phyloP scores from a whole-genome alignment of 2,113 vertebrate genomes.

The Dasyornis broadbenti region DNA sequence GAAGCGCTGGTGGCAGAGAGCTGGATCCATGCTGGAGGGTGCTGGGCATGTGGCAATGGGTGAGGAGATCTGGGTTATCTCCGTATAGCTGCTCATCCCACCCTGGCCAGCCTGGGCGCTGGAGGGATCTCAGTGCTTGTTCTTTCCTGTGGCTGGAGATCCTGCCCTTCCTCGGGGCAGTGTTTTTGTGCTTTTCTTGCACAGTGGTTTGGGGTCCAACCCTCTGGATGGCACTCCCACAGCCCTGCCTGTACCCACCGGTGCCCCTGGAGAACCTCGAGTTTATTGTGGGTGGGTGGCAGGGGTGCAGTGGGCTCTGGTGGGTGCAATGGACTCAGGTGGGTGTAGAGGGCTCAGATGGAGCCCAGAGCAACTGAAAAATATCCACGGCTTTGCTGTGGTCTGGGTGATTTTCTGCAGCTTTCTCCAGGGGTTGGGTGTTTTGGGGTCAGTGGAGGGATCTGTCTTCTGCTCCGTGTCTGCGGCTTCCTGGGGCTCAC shows the following conservation, averaged over 20 bases:
- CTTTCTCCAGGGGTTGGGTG: not conserved
- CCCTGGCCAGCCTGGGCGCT: not conserved
- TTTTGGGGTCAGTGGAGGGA: not conserved
- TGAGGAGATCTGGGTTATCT: not conserved
- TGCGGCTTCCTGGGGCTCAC: not conserved
- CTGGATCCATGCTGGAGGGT: not conserved
- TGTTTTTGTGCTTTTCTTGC: not conserved
- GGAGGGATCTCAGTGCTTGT: not conserved
- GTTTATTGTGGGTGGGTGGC: accelerated
- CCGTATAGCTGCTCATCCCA: not conserved
- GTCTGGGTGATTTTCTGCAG: not conserved
- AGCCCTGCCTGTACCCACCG: not conserved
- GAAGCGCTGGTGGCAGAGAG: not conserved
- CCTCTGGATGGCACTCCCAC: not conserved
- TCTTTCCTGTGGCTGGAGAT: not conserved
- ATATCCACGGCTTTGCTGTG: not conserved
- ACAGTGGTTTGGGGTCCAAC: not conserved
- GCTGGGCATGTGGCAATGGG: accelerated
- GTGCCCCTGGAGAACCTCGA: not conserved
- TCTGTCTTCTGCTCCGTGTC: not conserved
- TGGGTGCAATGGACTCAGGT: not conserved
- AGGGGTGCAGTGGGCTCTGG: not conserved
- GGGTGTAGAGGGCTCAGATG: not conserved
- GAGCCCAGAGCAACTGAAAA: not conserved
- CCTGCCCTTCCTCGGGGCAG: not conserved